These are phyloP conservation scores for Vesta saturnalis DNA, from an alignment of 2,888 invertebrate genomes.

Conservation along the genomic window DNA sequence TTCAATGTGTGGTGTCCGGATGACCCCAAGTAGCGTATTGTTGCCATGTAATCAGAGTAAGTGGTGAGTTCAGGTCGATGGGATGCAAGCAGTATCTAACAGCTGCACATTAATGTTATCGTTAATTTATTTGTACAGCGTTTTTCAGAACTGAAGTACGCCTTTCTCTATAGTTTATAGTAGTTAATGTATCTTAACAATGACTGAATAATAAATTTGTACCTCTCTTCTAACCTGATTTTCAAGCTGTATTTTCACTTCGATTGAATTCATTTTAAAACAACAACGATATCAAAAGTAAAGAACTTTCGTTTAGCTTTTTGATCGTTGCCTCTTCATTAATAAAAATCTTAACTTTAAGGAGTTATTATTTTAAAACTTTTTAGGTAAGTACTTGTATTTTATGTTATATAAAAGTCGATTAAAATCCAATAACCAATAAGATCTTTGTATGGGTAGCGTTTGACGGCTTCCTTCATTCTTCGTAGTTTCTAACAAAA, in stretches of 20 bases:
- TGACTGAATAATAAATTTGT: too few species aligned
- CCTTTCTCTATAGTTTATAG: too few species aligned
- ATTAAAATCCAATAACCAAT: slow-evolving; percentile 21
- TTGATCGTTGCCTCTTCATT: not conserved
- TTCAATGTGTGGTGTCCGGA: slow-evolving; percentile 51
- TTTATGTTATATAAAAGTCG: slow-evolving; percentile 1
- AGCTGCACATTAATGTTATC: slow-evolving; percentile 27
- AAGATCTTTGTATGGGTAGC: slow-evolving; percentile 17
- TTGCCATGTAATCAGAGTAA: slow-evolving; percentile 53
- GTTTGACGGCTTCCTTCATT: slow-evolving; percentile 19
- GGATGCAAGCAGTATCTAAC: slow-evolving; percentile 28
- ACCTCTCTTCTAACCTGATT: too few species aligned
- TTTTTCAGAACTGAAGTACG: too few species aligned
- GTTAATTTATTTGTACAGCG: slow-evolving; percentile 24
- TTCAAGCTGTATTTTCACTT: too few species aligned
- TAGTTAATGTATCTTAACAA: too few species aligned
- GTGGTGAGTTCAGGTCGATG: slow-evolving; percentile 50
- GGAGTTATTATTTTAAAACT: slow-evolving; percentile 8
- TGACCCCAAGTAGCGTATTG: slow-evolving; percentile 50
- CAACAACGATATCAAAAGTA: too few species aligned
- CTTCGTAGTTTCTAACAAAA: slow-evolving; percentile 30
- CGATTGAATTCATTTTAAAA: too few species aligned
- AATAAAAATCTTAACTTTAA: too few species aligned
- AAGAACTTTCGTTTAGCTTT: too few species aligned
- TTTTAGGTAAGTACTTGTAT: not conserved